Percentiles rank a stretch among this genome's conserved stretches.
Evolutionary conservation across 2,113 vertebrate genomes (phyloP).

Genomic region (Apodemus speciosus): DNA sequence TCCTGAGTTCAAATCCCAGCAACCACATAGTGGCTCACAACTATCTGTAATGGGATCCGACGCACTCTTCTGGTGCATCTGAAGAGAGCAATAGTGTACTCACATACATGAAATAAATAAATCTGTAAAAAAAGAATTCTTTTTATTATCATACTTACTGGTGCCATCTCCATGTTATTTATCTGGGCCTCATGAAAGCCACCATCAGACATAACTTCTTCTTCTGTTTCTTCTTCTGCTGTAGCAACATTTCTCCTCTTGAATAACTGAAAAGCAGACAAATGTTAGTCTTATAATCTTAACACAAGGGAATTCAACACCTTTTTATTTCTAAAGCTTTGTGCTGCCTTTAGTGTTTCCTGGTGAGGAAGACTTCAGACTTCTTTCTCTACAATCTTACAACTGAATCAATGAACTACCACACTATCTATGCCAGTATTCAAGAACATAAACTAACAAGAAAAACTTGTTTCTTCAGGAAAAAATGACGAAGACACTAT

Average conservation of each 20-base stretch:
- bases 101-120: no score
- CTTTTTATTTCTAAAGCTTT: constrained; percentile 19
- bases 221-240: constrained; percentile 93
- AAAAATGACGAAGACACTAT: constrained; percentile 11
- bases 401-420: constrained; percentile 6
- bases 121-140: no score
- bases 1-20: no score
- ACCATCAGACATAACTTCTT: constrained; percentile 98
- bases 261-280: constrained; percentile 89
- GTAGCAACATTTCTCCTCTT: constrained; percentile 97
- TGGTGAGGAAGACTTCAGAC: neutral
- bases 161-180: constrained; percentile 96
- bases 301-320: constrained; percentile 3
- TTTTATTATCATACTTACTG: constrained; percentile 85
- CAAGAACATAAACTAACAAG: neutral
- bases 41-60: no score
- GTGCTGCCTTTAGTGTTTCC: neutral
- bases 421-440: neutral
- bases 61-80: no score
- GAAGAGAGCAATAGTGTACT: no score
- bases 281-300: constrained; percentile 18
- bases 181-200: constrained; percentile 96
- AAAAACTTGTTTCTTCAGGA: neutral
- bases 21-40: no score
- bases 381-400: neutral